Conservation (phyloP, 1,140 invertebrate genomes). For the Pararge aegeria region DNA sequence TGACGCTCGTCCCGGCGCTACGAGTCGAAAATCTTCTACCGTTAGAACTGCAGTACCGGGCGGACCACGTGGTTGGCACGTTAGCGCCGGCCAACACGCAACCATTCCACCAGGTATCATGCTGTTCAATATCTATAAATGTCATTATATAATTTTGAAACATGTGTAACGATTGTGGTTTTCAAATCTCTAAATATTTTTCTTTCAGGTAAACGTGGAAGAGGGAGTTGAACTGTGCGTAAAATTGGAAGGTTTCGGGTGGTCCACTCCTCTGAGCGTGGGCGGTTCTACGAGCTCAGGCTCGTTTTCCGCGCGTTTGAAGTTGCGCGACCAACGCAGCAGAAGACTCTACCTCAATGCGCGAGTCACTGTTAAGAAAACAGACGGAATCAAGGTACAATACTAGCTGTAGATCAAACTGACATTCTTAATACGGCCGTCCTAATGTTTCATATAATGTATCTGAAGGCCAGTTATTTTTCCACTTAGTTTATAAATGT, state of each 20-base stretch:
- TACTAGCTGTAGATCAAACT: conserved; percentile 21
- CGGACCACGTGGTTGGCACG: conserved; percentile 79
- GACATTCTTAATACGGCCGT: too few species aligned
- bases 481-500: too few species aligned
- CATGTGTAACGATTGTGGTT: too few species aligned
- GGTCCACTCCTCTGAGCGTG: conserved; percentile 82
- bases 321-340: conserved; percentile 83
- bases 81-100: conserved; percentile 53
- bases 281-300: conserved; percentile 65
- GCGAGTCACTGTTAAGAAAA: conserved; percentile 73
- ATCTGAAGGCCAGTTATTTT: too few species aligned
- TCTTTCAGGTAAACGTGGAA: conserved; percentile 84
- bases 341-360: conserved; percentile 88
- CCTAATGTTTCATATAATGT: too few species aligned
- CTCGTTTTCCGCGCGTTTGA: conserved; percentile 73
- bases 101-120: conserved; percentile 56
- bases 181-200: too few species aligned
- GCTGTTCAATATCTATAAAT: not conserved
- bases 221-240: conserved; percentile 83
- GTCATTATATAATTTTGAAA: too few species aligned
- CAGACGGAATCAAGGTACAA: conserved; percentile 79
- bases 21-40: conserved; percentile 89
- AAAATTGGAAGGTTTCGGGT: conserved; percentile 90
- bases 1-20: conserved; percentile 91
- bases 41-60: conserved; percentile 85